A percentile compares a stretch with the other conserved stretches of the same genome.
Evolutionary conservation across 37 sponge, comb jelly and placozoan species (phyloP).

Genomic region (Hexactinellida sp.): DNA sequence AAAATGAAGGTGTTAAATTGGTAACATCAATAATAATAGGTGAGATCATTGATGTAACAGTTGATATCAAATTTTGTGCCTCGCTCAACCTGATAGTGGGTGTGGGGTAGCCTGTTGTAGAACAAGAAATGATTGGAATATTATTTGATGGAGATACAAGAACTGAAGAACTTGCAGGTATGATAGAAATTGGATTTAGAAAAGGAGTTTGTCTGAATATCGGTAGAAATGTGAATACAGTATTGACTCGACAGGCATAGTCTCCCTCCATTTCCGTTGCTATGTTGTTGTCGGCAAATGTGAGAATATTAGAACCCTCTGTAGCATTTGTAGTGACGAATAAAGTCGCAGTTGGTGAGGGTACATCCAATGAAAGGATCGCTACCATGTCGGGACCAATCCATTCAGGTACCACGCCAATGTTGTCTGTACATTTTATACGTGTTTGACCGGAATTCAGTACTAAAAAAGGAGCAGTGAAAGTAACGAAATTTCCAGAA

Average conservation of each 20-base stretch:
- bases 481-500: background rate
- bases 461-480: background rate
- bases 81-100: background rate
- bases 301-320: background rate
- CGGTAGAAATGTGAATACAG: background rate
- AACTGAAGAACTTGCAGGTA: background rate
- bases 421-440: background rate
- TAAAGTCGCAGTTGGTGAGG: background rate
- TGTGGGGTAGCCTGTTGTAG: background rate
- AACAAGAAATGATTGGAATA: background rate
- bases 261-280: background rate
- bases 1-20: background rate
- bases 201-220: background rate
- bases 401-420: background rate
- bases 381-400: background rate
- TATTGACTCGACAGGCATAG: background rate
- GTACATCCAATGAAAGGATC: background rate
- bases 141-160: background rate
- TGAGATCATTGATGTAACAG: background rate
- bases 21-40: background rate
- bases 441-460: slow-evolving; percentile 1
- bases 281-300: background rate
- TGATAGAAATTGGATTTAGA: background rate
- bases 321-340: background rate
- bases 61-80: background rate